These are phyloP conservation scores for Typhlichthys eigenmanni DNA, from an alignment of 2,797 vertebrate genomes.

Conservation along the genomic window DNA sequence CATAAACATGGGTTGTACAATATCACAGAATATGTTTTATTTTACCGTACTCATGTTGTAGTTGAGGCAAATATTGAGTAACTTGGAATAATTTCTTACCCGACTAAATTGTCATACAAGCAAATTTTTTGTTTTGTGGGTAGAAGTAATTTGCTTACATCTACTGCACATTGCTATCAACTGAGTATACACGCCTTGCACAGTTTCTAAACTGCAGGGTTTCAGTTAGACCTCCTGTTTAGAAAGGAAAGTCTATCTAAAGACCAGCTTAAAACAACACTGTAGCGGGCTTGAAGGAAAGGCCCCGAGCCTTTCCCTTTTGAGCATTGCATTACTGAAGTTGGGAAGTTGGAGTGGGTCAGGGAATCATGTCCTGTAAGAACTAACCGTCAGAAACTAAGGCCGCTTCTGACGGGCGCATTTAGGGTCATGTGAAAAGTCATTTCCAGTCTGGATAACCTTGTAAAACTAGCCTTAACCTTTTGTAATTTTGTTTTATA, in stretches of 20 bases:
- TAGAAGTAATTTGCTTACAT: no score
- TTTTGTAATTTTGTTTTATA: conserved; percentile 53
- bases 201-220: conserved; percentile 28
- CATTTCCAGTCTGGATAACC: conserved; percentile 53
- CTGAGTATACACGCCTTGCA: background rate
- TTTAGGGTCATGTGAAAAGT: conserved; percentile 61
- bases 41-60: no score
- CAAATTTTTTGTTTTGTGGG: no score
- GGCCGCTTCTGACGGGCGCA: conserved; percentile 36
- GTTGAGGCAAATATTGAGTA: no score
- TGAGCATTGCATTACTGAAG: conserved; percentile 56
- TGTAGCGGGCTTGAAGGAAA: conserved; percentile 56
- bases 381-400: background rate
- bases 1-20: no score
- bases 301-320: conserved; percentile 64
- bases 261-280: conserved; percentile 55
- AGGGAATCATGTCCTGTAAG: background rate
- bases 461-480: conserved; percentile 39
- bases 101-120: no score
- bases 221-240: conserved; percentile 31
- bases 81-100: no score
- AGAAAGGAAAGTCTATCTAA: conserved; percentile 31
- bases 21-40: no score
- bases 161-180: conserved; percentile 3
- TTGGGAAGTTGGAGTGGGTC: conserved; percentile 28